phyloP scores from a whole-genome alignment of 2,888 invertebrate genomes.

The Pterostichus niger region DNA sequence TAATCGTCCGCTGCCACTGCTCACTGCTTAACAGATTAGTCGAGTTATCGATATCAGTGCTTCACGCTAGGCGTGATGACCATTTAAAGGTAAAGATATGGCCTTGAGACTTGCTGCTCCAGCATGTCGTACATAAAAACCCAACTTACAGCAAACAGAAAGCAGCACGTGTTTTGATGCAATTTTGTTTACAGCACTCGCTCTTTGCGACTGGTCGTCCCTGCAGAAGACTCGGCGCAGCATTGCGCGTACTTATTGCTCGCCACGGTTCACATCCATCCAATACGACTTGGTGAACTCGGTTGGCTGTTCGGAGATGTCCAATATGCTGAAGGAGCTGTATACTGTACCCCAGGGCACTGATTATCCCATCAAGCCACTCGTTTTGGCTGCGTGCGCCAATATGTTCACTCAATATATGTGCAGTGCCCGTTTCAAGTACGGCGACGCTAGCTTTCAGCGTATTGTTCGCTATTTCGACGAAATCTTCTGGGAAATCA shows the following conservation, averaged over 20 bases:
- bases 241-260: constrained; percentile 89
- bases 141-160: constrained; percentile 16
- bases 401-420: constrained; percentile 94
- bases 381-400: constrained; percentile 86
- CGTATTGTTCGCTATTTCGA: constrained; percentile 86
- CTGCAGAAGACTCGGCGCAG: constrained; percentile 89
- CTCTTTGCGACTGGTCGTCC: constrained; percentile 93
- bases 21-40: constrained; percentile 1
- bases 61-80: constrained; percentile 23
- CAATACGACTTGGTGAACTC: constrained; percentile 86
- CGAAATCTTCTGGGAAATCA: constrained; percentile 94
- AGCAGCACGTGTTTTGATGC: constrained; percentile 55
- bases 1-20: too few relatives aligned
- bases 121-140: constrained; percentile 67
- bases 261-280: constrained; percentile 86
- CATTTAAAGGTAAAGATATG: constrained; percentile 52
- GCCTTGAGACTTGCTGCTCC: constrained; percentile 72
- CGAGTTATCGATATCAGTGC: constrained; percentile 6
- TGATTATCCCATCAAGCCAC: constrained; percentile 81
- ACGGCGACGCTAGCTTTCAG: constrained; percentile 84
- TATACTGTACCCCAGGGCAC: constrained; percentile 75
- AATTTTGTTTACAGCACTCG: constrained; percentile 84
- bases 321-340: constrained; percentile 81
- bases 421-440: constrained; percentile 88
- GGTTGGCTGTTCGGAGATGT: constrained; percentile 84